Base-by-base conservation (phyloP, 1,140 invertebrate genomes). In the Brachionus rubens region DNA sequence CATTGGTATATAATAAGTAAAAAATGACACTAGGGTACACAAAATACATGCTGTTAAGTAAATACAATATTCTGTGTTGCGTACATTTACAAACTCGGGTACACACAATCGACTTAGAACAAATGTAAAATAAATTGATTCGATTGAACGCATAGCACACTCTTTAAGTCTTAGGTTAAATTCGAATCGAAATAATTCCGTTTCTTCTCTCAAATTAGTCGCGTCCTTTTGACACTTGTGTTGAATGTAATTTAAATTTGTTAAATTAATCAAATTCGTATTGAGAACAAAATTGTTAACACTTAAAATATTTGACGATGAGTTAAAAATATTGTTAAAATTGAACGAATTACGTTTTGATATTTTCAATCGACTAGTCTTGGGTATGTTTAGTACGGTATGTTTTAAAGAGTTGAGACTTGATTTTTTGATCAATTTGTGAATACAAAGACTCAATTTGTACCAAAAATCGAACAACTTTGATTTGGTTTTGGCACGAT, bases 111-210 rank as follows among this genome's bases (percentile, higher is more conserved):
- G 26, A 14, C 24, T 43, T 26, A 41, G 40, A 19, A 65, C 10
- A 65, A 65, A 65, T 26, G 24, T 65, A 28, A 65, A 65, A 65
- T 43, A 65, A 12, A 65, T 43, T 1, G 59, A 65, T 46, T 65
- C 59, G 24, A 65, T 24, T 24, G 59, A 65, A 1, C 59, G 16
- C 19, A 65, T 41, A 1, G 43, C 10, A 19, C 33, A 41, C 12
- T 65, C 36, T 65, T 65, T 65, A 6, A 65, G 10, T 65, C 59
- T 65, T 65, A 41, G 24, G 24, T 14, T 43, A 43, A 65, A 65
- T 26, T 65, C 59, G 19, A 43, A 43, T 16, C 40, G 16, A 36
- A 65, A 26, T n/a, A 65, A 41, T 21, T 65, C 59, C 4, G 36
- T 65, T 46, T 65, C 59, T 65, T 65, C 59, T 36, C 59, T 65